Percentiles rank a stretch among this genome's conserved stretches.
Evolutionary conservation across 2,888 invertebrate genomes (phyloP).

Genomic region (Drepanosiphum platanoidis): DNA sequence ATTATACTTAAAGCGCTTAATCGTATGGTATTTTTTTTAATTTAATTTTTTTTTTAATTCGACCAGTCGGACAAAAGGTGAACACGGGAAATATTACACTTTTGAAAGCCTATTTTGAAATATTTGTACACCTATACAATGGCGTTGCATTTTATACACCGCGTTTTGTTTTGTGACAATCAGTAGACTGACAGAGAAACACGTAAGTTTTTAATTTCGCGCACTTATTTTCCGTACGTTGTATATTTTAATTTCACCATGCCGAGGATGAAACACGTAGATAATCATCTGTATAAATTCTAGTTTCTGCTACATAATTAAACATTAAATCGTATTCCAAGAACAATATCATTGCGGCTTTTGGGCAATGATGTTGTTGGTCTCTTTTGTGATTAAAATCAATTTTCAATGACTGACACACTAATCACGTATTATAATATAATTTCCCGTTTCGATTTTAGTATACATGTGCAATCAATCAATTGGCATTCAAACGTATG

Average conservation of each 20-base stretch:
- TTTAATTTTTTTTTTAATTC: too few relatives aligned
- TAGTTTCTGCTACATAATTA: neutral
- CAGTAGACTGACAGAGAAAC: neutral
- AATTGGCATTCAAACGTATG: neutral
- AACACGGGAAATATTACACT: neutral
- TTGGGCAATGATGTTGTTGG: neutral
- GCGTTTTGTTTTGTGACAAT: neutral
- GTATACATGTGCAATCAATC: neutral
- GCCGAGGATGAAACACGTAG: neutral
- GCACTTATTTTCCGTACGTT: neutral
- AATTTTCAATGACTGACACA: neutral
- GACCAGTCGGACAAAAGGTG: neutral
- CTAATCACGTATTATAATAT: neutral
- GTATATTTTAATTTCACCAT: too few relatives aligned
- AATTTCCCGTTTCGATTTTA: neutral
- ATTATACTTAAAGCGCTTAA: too few relatives aligned
- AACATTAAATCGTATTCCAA: neutral
- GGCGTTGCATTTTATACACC: neutral
- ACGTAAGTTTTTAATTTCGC: neutral
- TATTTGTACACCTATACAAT: neutral
- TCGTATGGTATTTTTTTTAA: neutral
- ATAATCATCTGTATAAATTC: neutral
- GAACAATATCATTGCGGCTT: neutral
- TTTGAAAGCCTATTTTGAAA: neutral
- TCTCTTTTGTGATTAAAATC: slow-evolving; percentile 15